Conservation (phyloP, 2,888 invertebrate species). For the Papilio protenor region DNA sequence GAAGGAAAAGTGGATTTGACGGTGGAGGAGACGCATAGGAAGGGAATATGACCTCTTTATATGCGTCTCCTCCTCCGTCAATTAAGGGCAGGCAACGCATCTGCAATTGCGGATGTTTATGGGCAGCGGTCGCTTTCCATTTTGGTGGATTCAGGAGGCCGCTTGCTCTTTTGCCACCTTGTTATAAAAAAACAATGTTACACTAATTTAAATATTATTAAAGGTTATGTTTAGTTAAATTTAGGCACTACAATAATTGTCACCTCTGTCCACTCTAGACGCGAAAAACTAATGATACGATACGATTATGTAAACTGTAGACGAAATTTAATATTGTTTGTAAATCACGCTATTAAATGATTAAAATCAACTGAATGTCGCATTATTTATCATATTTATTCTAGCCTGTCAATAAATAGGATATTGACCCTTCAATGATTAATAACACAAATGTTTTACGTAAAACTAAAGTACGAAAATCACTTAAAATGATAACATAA, state of each 20-base stretch:
- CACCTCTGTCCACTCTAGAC: background rate
- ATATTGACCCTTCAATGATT: constrained; percentile 5
- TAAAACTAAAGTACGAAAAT: background rate
- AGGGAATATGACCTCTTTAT: too few relatives aligned
- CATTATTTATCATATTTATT: constrained; percentile 7
- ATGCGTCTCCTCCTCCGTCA: too few relatives aligned
- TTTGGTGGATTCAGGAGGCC: too few relatives aligned
- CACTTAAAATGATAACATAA: background rate
- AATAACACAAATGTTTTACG: background rate
- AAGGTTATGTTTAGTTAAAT: background rate
- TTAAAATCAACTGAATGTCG: constrained; percentile 18
- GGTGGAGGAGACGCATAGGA: too few relatives aligned
- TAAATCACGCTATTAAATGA: constrained; percentile 38
- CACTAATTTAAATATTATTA: background rate
- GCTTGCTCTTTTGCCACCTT: too few relatives aligned
- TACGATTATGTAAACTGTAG: constrained; percentile 23
- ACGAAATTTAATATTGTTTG: constrained; percentile 25
- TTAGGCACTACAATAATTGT: background rate
- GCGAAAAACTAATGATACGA: constrained; percentile 7
- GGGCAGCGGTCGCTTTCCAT: too few relatives aligned
- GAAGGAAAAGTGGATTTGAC: too few relatives aligned
- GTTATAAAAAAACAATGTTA: too few relatives aligned
- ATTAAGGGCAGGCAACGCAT: too few relatives aligned
- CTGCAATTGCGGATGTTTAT: too few relatives aligned
- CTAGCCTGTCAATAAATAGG: constrained; percentile 5